Evolutionary conservation across 2,888 invertebrate species (phyloP).

Genomic region (Tenthredo notha): DNA sequence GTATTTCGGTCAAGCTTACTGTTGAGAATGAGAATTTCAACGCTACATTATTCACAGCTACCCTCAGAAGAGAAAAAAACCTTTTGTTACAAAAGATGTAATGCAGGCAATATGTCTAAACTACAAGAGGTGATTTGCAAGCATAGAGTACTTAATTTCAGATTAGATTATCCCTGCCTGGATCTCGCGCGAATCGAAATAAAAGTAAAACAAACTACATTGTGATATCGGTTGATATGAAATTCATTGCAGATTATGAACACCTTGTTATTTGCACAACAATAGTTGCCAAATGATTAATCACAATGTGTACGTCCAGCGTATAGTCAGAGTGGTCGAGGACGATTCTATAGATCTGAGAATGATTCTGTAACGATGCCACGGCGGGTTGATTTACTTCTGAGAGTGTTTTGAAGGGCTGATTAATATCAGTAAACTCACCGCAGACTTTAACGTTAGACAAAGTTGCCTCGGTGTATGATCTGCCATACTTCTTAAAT

Average conservation of each 20-base stretch:
- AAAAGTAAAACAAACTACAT: not conserved
- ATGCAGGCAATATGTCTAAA: not conserved
- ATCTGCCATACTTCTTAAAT: conserved; percentile 70
- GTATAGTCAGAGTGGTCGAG: not conserved
- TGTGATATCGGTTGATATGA: not conserved
- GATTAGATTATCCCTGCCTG: not conserved
- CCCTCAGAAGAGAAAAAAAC: not conserved
- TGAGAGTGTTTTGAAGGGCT: not conserved
- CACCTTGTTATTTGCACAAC: conserved; percentile 15
- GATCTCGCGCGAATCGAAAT: not conserved
- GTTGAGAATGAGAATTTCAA: conserved; percentile 6
- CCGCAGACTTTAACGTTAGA: conserved; percentile 69
- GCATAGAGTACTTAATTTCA: not conserved
- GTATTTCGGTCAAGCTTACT: conserved; percentile 6
- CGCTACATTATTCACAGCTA: not conserved
- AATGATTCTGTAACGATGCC: conserved; percentile 15
- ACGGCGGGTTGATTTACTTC: not conserved
- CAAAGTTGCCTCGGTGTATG: conserved; percentile 71
- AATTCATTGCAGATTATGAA: not conserved
- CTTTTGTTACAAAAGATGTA: not conserved
- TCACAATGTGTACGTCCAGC: conserved; percentile 23
- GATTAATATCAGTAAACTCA: conserved; percentile 64
- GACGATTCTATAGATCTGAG: not conserved
- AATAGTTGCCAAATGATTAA: not conserved
- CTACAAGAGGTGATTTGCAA: not conserved